Conservation (phyloP, 2,888 invertebrate genomes). For the Neuroscelio doddi region DNA sequence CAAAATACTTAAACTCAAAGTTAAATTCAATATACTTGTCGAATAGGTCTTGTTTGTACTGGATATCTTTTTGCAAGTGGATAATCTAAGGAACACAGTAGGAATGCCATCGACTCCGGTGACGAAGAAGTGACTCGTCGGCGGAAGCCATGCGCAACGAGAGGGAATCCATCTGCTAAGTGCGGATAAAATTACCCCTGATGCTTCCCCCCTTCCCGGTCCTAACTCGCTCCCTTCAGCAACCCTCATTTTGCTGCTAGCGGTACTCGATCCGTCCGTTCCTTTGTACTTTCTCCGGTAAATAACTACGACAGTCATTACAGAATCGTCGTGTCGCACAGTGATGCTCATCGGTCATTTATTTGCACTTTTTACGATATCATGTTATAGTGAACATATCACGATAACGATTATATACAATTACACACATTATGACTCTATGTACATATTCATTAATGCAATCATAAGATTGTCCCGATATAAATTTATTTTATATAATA, state of each 20-base stretch:
- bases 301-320: constrained; percentile 49
- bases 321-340: constrained; percentile 34
- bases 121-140: constrained; percentile 23
- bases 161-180: constrained; percentile 59
- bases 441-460: too few species aligned
- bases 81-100: constrained; percentile 47
- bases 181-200: constrained; percentile 60
- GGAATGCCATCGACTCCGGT: constrained; percentile 45
- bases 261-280: constrained; percentile 40
- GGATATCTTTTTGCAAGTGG: constrained; percentile 25
- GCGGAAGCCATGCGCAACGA: constrained; percentile 49
- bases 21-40: constrained; percentile 41
- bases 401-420: too few species aligned
- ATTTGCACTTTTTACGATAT: too few species aligned
- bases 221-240: constrained; percentile 13
- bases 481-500: too few species aligned
- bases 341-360: constrained; percentile 43
- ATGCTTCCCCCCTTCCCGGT: constrained; percentile 24
- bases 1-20: constrained; percentile 41
- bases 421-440: too few species aligned
- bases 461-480: too few species aligned
- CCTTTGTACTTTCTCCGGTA: constrained; percentile 47
- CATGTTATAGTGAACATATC: too few species aligned
- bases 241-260: constrained; percentile 17
- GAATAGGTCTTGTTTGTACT: constrained; percentile 35